A percentile compares a stretch with the other conserved stretches of the same genome.
These are phyloP conservation scores for Glyphotaelius pellucidus DNA, from an alignment of 2,888 invertebrate species.

Conservation along the genomic window DNA sequence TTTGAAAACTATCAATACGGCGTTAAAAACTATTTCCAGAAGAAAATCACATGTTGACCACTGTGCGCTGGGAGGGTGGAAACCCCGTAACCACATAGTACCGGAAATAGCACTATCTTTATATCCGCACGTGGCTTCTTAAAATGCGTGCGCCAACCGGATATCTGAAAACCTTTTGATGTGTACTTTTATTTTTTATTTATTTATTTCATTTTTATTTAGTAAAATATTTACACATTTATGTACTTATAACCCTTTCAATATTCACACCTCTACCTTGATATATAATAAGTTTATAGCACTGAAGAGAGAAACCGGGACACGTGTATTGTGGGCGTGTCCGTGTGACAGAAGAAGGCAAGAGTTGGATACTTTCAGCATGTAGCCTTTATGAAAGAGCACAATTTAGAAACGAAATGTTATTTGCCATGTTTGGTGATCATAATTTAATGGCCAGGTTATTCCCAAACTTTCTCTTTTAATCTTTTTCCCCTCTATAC, in stretches of 20 bases:
- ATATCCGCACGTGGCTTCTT: conserved; percentile 7
- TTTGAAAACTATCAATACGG: no score
- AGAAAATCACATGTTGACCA: background rate
- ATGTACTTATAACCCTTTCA: no score
- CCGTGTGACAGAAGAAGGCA: no score
- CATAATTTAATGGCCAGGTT: no score
- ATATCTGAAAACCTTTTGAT: background rate
- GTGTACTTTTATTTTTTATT: background rate
- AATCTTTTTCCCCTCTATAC: no score
- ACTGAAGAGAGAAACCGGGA: background rate
- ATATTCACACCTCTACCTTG: background rate
- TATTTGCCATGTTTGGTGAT: no score
- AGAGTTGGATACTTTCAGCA: no score
- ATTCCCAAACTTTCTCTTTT: no score
- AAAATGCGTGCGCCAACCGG: conserved; percentile 23
- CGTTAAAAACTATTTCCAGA: background rate
- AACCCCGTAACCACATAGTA: conserved; percentile 15
- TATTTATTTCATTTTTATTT: no score
- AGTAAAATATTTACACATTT: no score
- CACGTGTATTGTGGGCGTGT: background rate
- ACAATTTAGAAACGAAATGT: no score
- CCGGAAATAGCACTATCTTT: conserved; percentile 14
- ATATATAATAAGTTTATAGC: background rate
- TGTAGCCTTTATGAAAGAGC: no score
- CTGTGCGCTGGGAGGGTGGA: background rate